phyloP scores from a whole-genome alignment of 1,140 invertebrate genomes.

The Zaprionus nigranus region DNA sequence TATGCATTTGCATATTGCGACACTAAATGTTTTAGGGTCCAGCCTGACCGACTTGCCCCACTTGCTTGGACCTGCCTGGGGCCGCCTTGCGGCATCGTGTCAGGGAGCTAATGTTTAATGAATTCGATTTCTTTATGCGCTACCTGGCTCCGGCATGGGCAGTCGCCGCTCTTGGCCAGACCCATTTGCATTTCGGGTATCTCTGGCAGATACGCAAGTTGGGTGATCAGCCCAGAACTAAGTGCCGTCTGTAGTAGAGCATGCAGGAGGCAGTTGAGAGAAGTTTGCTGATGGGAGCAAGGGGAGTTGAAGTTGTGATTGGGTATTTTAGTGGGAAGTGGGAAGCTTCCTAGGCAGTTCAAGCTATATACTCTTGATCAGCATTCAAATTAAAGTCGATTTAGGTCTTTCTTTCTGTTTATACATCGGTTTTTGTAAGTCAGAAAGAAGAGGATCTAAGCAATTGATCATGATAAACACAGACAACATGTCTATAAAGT shows the following conservation, averaged over 20 bases:
- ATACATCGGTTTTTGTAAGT: too few relatives aligned
- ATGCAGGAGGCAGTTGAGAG: neutral
- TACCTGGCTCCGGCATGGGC: conserved; percentile 50
- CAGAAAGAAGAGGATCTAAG: too few relatives aligned
- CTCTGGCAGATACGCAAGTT: conserved; percentile 31
- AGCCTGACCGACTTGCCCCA: conserved; percentile 20
- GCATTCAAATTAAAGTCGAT: too few relatives aligned
- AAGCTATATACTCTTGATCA: too few relatives aligned
- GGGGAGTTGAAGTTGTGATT: neutral
- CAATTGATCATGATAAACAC: too few relatives aligned
- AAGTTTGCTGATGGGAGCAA: neutral
- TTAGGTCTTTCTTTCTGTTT: too few relatives aligned
- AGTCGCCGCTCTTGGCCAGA: neutral
- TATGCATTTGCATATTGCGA: conserved; percentile 80
- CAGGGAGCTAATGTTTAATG: conserved; percentile 83
- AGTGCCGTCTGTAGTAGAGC: neutral
- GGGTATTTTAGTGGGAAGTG: neutral
- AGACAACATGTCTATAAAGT: too few relatives aligned
- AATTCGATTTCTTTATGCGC: conserved; percentile 83
- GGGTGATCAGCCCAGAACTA: conserved; percentile 6
- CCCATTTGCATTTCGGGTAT: conserved; percentile 3
- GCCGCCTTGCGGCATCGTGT: conserved; percentile 58
- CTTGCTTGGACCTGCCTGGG: neutral
- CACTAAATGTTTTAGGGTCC: conserved; percentile 77
- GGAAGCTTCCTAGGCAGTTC: too few relatives aligned